Base-by-base conservation (phyloP, 2,113 vertebrate species). In the Xiphophorus hellerii region DNA sequence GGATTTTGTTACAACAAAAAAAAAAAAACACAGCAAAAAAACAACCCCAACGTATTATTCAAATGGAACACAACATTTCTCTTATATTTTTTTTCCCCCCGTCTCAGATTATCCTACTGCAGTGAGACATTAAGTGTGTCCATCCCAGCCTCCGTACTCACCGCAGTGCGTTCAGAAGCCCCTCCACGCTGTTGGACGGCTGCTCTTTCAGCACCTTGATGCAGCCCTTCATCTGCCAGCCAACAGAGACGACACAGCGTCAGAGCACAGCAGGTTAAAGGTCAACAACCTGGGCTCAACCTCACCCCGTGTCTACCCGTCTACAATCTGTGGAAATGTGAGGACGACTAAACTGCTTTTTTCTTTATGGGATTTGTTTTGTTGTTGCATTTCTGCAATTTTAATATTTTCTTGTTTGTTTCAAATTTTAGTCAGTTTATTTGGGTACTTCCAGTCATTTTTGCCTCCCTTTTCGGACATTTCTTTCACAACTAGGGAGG, bases 191-290 rank as follows among this genome's bases (percentile, higher is more conserved):
- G 91, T 96, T 97, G 35, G 96, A 97, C 35, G 96, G 96, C 73
- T 98, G 96, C 70, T 98, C 97, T 92, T 97, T 98, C 92, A 97
- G 84, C 85, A 98, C 96, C 92, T 98, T 97, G 92, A 98, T 98
- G 88, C 97, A 98, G 87, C 97, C 96, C 94, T 97, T 98, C 96
- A 98, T 98, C 97, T 98, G 88, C 7, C 5, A 60, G 62, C 28
- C 30, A 88, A 58, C 76, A 92, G 77, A 90, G 10, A 90, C 54
- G 39, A 80, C 51, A 83, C 62, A 70, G 27, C 1, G 42, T 93
- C 65, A 89, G 71, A 81, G 66, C 12, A 60, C 30, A 37, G 27
- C 30, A 61, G 58, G 25, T 15, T 3, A 92, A 93, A 93, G 90
- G 92, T 93, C 92, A 92, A 29, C 29, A 0, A 60, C 13, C 77